Base-by-base conservation (phyloP, 2,113 vertebrate genomes). In the Potamarius usumacintae region DNA sequence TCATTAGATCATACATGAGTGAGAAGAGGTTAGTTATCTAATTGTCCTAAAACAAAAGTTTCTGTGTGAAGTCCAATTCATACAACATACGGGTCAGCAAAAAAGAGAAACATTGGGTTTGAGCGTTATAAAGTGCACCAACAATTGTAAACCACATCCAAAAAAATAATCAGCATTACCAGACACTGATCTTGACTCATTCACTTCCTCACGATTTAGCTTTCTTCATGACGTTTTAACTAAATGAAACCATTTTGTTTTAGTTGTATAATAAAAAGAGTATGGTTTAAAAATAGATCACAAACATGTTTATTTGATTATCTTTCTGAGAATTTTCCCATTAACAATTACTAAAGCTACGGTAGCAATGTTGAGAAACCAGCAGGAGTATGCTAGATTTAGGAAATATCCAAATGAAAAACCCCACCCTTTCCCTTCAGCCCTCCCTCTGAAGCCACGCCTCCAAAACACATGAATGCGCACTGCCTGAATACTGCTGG, bases 41-140 rank as follows among this genome's bases (percentile, higher is more conserved):
- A 82, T 88, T 86, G 81, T 85, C 65, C 85, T 86, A 86, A 89
- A 87, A 88, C 86, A 86, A 91, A 86, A 87, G 86, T 79, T 90
- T 65, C 48, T 34, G n/a, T 79, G 79, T 82, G 57, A 85, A 87
- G 71, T 85, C 63, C 88, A 57, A 85, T 83, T 55, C 48, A 85
- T 80, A 87, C 82, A 83, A 79, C 18, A 74, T 20, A 79, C 48
- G 2, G 20, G 9, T 14, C 42, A 74, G 34, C 42, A 74, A 74
- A 42, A 48, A 71, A 7, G 18, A 74, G 18, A 76, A 22, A 50
- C 72, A 25, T 22, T 0, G 1, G 10, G 12, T 52, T 50, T 3
- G 15, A 48, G 34, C 18, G 34, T 78, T 78, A 15, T 7, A 55
- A 78, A 50, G 1, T 50, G 72, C 72, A 76, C 2, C 14, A 72